Evolutionary conservation across 2,888 invertebrate species (phyloP).

Genomic region (Drosophila planitibia): DNA sequence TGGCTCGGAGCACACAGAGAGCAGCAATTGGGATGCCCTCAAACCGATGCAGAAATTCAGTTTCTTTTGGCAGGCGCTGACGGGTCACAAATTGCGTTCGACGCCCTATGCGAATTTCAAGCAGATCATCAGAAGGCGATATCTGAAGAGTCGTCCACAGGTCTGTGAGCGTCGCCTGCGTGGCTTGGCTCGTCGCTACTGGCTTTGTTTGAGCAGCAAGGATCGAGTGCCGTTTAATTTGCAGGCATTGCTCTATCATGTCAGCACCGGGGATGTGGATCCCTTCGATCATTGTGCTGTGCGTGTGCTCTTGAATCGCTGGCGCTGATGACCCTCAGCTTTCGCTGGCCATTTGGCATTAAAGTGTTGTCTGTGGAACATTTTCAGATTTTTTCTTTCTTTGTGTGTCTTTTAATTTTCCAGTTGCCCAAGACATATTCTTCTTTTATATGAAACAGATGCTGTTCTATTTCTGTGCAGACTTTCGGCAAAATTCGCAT

Average conservation of each 20-base stretch:
- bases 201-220: slow-evolving; percentile 44
- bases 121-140: slow-evolving; percentile 20
- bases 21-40: slow-evolving; percentile 47
- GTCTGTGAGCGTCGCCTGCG: background rate
- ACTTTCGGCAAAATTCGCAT: slow-evolving; percentile 47
- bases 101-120: slow-evolving; percentile 70
- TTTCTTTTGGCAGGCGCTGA: slow-evolving; percentile 68
- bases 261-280: slow-evolving; percentile 62
- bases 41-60: slow-evolving; percentile 49
- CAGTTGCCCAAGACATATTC: slow-evolving; percentile 19
- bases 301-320: slow-evolving; percentile 46
- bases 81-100: slow-evolving; percentile 47
- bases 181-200: slow-evolving; percentile 7
- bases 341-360: slow-evolving; percentile 25
- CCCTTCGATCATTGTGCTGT: slow-evolving; percentile 65
- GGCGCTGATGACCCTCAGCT: slow-evolving; percentile 26
- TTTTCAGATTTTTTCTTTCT: slow-evolving; percentile 29
- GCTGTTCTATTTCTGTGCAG: slow-evolving; percentile 69
- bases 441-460: slow-evolving; percentile 76
- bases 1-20: background rate
- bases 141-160: background rate
- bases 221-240: slow-evolving; percentile 69
- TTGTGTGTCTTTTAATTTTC: slow-evolving; percentile 42
- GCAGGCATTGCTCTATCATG: slow-evolving; percentile 64
- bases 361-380: slow-evolving; percentile 41